Evolutionary conservation across 2,888 invertebrate species (phyloP).

Genomic region (Autographa gamma): DNA sequence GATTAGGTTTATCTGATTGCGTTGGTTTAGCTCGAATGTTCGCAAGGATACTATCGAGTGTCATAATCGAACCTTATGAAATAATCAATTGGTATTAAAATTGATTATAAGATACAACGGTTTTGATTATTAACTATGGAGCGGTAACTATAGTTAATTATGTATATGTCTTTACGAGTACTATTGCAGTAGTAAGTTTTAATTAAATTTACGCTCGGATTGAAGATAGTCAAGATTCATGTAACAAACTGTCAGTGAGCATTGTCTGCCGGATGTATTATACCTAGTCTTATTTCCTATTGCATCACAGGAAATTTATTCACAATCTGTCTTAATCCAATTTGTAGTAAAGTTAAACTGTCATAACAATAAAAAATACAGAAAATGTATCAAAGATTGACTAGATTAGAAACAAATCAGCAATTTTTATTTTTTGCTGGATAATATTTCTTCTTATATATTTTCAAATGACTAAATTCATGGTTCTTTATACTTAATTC

Average conservation of each 20-base stretch:
- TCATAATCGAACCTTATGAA: conserved; percentile 38
- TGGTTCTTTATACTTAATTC: too few species aligned
- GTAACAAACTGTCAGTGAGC: conserved; percentile 37
- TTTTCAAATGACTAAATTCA: too few species aligned
- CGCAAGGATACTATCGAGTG: conserved; percentile 36
- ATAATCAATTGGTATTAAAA: conserved; percentile 41
- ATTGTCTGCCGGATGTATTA: conserved; percentile 41
- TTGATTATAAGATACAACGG: conserved; percentile 15
- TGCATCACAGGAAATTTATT: conserved; percentile 45
- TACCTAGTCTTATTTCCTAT: conserved; percentile 48
- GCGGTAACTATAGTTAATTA: conserved; percentile 14
- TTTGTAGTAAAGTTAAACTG: background rate
- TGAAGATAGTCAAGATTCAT: conserved; percentile 32
- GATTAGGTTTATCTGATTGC: conserved; percentile 54
- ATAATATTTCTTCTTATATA: too few species aligned
- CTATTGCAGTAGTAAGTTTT: conserved; percentile 26
- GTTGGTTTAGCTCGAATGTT: conserved; percentile 39
- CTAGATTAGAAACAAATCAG: too few species aligned
- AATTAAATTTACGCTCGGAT: conserved; percentile 46
- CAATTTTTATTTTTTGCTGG: too few species aligned
- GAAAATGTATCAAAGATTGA: too few species aligned
- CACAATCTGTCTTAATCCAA: conserved; percentile 21
- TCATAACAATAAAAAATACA: background rate
- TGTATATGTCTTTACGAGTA: background rate
- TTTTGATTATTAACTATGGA: conserved; percentile 28